Evolutionary conservation across 2,888 invertebrate species (phyloP), one percentile per base, ranked within the genome.

Genomic region (Pogonocherus hispidulus): DNA sequence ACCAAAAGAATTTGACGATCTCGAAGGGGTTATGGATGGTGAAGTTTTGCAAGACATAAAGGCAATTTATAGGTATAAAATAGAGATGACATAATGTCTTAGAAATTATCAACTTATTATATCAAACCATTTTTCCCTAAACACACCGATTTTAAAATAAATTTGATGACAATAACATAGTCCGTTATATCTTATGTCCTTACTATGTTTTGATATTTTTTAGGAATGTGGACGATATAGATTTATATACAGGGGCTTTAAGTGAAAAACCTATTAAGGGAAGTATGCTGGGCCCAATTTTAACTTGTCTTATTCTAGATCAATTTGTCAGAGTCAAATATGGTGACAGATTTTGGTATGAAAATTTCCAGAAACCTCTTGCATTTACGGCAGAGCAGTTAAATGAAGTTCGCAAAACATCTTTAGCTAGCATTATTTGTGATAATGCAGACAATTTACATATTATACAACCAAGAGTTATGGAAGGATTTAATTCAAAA

Each of bases 261-360:
- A 93, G 95, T 11, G 97, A 98, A 82, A 88, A 88, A 8, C 94
- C 94, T 0, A 80, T 88, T 64, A 85, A 86, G 76, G 94, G 89
- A 2, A 92, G 93, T 1, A 89, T 96, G 18, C 88, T 97, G 57
- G 97, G 97, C 0, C 94, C 96, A 0, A 93, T 96, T 1, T 90
- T 96, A 62, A 92, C 91, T 16, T 97, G 97, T 80, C 87, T 97
- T 70, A 87, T 97, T 52, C 89, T 93, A 0, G 94, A 95, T 86
- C 97, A 97, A 87, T 97, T 97, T 86, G 84, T 91, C 16, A 86
- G 95, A 54, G 83, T 95, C 22, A 94, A 95, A 86, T 84, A 87
- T 46, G 97, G 94, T 0, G 97, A 97, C 85, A 87, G 96, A 52
- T 94, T 91, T 86, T 97, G 96, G 95, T 97, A 96, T 81, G 97